These are phyloP conservation scores for Microctonus aethiopoides DNA, from an alignment of 2,888 invertebrate genomes.

Conservation along the genomic window DNA sequence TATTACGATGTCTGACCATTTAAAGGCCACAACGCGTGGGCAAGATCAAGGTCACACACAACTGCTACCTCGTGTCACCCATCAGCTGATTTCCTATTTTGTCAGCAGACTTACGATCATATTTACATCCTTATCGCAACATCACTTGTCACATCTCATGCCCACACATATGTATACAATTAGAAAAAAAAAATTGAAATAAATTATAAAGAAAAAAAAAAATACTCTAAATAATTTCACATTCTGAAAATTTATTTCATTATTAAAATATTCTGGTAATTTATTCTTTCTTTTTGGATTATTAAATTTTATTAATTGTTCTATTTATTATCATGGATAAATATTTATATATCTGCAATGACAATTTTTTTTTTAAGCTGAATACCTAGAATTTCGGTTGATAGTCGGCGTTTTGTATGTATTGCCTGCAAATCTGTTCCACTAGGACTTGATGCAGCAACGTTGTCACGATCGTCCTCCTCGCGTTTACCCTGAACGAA, in stretches of 20 bases:
- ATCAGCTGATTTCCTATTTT: constrained; percentile 46
- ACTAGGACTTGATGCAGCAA: constrained; percentile 54
- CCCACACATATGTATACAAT: not conserved
- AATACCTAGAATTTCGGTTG: constrained; percentile 83
- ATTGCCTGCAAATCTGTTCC: constrained; percentile 77
- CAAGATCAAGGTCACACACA: constrained; percentile 54
- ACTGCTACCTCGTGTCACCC: constrained; percentile 8
- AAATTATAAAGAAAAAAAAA: not conserved
- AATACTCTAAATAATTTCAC: not conserved
- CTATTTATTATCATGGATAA: not conserved
- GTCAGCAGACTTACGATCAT: constrained; percentile 16
- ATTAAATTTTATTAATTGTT: not conserved
- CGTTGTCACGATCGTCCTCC: constrained; percentile 72
- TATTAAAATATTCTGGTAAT: no score
- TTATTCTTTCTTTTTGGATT: no score
- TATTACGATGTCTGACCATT: constrained; percentile 45
- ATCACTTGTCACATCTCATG: not conserved
- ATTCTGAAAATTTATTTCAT: no score
- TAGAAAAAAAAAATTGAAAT: not conserved
- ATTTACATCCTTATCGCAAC: not conserved
- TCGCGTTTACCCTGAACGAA: constrained; percentile 82
- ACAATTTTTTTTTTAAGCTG: not conserved
- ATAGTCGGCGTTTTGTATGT: constrained; percentile 83
- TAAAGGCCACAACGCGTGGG: constrained; percentile 50
- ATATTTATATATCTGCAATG: no score